A percentile compares a stretch with the other conserved stretches of the same genome.
These are phyloP conservation scores for Sminthopsis crassicaudata DNA, from an alignment of 2,113 vertebrate species.

Conservation along the genomic window DNA sequence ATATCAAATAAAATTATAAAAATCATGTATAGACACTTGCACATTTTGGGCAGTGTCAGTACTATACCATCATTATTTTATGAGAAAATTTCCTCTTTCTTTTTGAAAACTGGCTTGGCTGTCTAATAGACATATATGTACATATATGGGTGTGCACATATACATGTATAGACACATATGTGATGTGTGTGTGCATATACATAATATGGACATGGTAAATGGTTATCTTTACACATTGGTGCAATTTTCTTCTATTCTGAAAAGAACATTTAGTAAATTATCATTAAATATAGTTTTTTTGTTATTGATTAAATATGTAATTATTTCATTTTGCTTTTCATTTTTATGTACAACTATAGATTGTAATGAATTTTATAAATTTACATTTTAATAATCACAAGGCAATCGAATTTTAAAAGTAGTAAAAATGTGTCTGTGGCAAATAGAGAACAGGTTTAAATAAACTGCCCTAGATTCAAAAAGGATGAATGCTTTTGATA, in stretches of 20 bases:
- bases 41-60: not conserved
- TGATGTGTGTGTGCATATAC: not conserved
- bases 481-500: not conserved
- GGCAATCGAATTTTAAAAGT: not conserved
- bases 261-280: not conserved
- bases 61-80: not conserved
- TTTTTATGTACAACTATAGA: not conserved
- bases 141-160: not conserved
- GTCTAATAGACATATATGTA: not conserved
- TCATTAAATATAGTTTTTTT: not conserved
- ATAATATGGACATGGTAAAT: not conserved
- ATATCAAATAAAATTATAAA: not conserved
- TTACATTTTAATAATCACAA: not conserved
- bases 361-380: not conserved
- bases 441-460: constrained; percentile 2
- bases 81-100: not conserved
- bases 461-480: not conserved
- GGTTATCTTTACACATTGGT: not conserved
- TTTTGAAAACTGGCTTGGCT: not conserved
- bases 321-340: not conserved
- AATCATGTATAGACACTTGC: not conserved
- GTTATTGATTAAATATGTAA: not conserved
- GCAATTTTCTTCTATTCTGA: not conserved
- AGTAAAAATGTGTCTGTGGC: not conserved
- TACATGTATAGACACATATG: too few relatives aligned